Evolutionary conservation across 2,888 invertebrate genomes (phyloP).

Genomic region (Protodeltote pygarga): DNA sequence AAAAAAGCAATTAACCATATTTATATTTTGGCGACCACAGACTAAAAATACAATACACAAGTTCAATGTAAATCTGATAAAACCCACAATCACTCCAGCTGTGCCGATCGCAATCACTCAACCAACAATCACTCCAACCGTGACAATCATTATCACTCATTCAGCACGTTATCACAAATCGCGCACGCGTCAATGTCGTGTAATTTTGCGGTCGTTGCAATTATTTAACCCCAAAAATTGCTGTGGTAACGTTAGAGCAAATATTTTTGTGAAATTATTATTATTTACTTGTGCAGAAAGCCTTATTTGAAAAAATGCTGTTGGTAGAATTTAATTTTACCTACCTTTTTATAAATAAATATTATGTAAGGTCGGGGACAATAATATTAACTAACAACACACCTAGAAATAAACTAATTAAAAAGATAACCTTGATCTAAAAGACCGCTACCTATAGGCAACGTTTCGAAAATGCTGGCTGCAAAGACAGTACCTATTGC

Average conservation of each 20-base stretch:
- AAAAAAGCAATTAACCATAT: background rate
- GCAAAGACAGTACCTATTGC: no score
- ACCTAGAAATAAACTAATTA: no score
- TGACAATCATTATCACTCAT: conserved; percentile 27
- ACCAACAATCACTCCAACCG: conserved; percentile 31
- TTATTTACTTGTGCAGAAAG: background rate
- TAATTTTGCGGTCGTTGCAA: conserved; percentile 33
- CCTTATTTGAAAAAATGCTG: no score
- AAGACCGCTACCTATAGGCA: no score
- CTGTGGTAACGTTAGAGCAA: conserved; percentile 24
- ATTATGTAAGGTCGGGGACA: no score
- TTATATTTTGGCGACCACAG: conserved; percentile 9
- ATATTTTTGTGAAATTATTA: conserved; percentile 11
- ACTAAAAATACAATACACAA: conserved; percentile 8
- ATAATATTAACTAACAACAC: no score
- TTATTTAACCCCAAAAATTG: conserved; percentile 13
- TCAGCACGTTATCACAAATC: conserved; percentile 46
- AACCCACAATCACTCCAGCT: conserved; percentile 20
- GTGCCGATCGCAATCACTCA: conserved; percentile 14
- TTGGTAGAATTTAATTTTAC: no score
- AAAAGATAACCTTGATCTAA: no score
- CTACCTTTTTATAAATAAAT: no score
- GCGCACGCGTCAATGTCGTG: conserved; percentile 32
- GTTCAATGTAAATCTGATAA: conserved; percentile 33
- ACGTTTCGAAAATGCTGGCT: no score